Evolutionary conservation across 2,888 invertebrate genomes (phyloP), one percentile per base, ranked within the genome.

Genomic region (Epinotia ramella): DNA sequence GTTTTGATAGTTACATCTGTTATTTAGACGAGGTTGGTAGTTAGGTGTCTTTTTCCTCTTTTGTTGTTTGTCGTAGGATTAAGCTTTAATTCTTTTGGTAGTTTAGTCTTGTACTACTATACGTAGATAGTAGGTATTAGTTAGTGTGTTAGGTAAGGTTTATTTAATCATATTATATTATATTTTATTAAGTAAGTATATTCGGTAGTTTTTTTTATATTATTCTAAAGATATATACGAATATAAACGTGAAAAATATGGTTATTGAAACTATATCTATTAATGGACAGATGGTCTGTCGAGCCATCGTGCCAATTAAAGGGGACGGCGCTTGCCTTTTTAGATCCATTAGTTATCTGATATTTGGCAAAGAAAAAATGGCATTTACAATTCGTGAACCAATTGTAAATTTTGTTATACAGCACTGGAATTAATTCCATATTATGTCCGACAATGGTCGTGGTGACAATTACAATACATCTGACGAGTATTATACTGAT

Each of bases 301-400:
- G 53, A 20, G 24, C 46, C 16, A 28, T 65, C 24, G 65, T 65
- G 20, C 65, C 53, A 16, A 53, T 65, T 13, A 24, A 16, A 24
- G 65, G 65, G 53, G 49, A 65, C 53, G 65, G 65, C 1, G 49
- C 66, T 56, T 66, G 66, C 56, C 56, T 66, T 53, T 66, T 66
- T 66, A 66, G 66, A 28, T 53, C 66, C 24, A 49, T 66, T 56
- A 24, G 11, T 33, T 66, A 63, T 66, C n/a, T 66, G 28, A 56
- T 66, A 33, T 56, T 11, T 2, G 20, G 20, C 20, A 20, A 20
- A 20, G 20, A 20, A 20, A 20, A 20, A 1, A 20, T 20, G 20
- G 20, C 20, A 20, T 20, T 20, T 20, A 20, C 20, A 20, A 2
- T 20, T 20, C 20, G 20, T 20, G 20, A 20, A 20, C 20, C 33